Conservation (phyloP, 2,888 invertebrate genomes). For the Creontiades dilutus region DNA sequence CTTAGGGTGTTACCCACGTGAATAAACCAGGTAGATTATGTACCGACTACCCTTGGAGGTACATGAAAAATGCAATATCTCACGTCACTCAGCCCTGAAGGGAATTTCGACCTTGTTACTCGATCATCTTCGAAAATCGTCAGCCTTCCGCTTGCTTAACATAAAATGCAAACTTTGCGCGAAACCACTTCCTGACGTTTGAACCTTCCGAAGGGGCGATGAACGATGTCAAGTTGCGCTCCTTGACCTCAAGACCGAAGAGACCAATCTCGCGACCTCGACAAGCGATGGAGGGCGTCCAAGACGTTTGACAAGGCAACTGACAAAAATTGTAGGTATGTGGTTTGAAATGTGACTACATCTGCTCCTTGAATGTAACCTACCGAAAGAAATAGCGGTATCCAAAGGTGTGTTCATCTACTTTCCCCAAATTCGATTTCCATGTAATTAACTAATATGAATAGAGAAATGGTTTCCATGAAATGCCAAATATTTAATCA, state of each 20-base stretch:
- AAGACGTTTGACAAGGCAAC: neutral
- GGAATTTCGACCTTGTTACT: neutral
- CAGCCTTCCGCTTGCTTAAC: conserved; percentile 8
- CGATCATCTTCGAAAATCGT: neutral
- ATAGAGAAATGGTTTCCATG: no score
- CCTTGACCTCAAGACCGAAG: neutral
- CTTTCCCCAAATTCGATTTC: no score
- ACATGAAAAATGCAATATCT: neutral
- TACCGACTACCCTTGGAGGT: neutral
- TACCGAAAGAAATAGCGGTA: no score
- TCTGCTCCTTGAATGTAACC: no score
- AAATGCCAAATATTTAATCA: no score
- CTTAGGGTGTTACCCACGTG: no score
- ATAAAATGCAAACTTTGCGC: conserved; percentile 3
- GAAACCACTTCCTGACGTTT: neutral
- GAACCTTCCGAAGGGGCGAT: neutral
- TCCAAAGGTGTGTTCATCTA: no score
- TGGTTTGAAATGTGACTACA: no score
- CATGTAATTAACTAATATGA: no score
- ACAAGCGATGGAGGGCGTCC: neutral
- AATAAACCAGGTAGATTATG: no score
- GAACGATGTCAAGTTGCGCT: neutral
- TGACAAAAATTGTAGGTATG: neutral
- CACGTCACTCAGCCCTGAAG: neutral
- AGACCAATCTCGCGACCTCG: neutral